Evolutionary conservation across 2,888 invertebrate species (phyloP), one percentile per base, ranked within the genome.

Genomic region (Heliconius aoede): DNA sequence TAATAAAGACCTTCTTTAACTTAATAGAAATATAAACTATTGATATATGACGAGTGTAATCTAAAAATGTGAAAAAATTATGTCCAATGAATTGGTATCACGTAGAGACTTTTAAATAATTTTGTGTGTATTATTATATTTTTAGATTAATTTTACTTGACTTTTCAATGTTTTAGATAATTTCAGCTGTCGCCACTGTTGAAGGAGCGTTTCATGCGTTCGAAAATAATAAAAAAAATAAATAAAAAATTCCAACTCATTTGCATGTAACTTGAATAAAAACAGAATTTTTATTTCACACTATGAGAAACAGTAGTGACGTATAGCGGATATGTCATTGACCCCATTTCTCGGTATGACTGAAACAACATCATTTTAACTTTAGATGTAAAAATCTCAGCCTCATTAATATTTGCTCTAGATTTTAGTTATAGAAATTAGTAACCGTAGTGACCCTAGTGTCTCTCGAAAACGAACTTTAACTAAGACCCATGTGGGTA

Each of bases 321-420:
- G 71, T 76, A 76, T 72, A 76, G 55, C 76, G 64, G 71, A 67
- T 75, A 76, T 79, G 79, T 79, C 79, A 79, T 79, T 79, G 79
- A 77, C 79, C 79, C 74, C 79, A 69, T 75, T 79, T 77, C 76
- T 76, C 68, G 71, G 75, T 72, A 77, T 76, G 74, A 77, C 72
- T 74, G 65, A 73, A 79, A 79, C 77, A 76, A 69, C 75, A 75
- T 77, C 74, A 74, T 77, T 77, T 77, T 71, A 60, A 72, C 77
- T 77, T 55, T 60, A 55, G 67, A 69, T 61, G 36, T 68, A 72
- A 69, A 79, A 76, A 77, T 65, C 64, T 65, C 77, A 76, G 76
- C 73, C 72, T 74, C 78, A 74, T 78, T 76, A 78, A 78, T 72
- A 68, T 72, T 76, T 60, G 76, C 67, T 72, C 67, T 74, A 61